Evolutionary conservation across 1,140 invertebrate genomes (phyloP), one percentile per base, ranked within the genome.

Genomic region (Temnothorax longispinosus): DNA sequence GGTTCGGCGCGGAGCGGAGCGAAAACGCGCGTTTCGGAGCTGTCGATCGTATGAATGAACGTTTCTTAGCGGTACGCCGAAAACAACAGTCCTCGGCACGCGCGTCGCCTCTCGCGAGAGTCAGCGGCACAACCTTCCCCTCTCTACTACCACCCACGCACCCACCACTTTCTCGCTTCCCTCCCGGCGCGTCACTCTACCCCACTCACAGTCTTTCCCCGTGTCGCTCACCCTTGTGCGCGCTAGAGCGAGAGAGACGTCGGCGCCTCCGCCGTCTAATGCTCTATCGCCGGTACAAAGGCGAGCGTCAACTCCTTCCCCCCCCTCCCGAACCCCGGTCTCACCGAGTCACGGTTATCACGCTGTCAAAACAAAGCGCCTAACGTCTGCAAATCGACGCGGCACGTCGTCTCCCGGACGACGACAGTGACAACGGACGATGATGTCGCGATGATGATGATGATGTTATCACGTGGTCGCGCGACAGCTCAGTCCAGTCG

Each of bases 11-110:
- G 35, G 11, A 54, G 62, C 56, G 35, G 21, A 77, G 88, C 52
- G 72, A 41, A 50, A 1, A 58, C 27, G 64, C 71, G 54, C 88
- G 82, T 47, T n/a, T 56, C 72, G 58, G 74, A 75, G 60, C 86
- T 81, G 69, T 84, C 88, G 85, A 76, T 76, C 89, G 89, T 88
- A 88, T 90, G 92, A 90, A 88, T 87, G 87, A 89, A 90, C 87
- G 87, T 90, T 90, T 92, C 88, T 92, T 91, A 88, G 84, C 82
- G 62, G 81, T 90, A 71, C 56, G 72, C 85, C 84, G 88, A 91
- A 91, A 91, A 91, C 91, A 91, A 91, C 89, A 88, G 84, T 90
- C 88, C 88, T 88, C 90, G 84, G 87, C 85, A 88, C 91, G 86
- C 90, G 90, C 85, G 88, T 90, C 85, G 87, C 85, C 85, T 82